Conservation (phyloP, 2,797 vertebrate species). For the Spinus pinus region DNA sequence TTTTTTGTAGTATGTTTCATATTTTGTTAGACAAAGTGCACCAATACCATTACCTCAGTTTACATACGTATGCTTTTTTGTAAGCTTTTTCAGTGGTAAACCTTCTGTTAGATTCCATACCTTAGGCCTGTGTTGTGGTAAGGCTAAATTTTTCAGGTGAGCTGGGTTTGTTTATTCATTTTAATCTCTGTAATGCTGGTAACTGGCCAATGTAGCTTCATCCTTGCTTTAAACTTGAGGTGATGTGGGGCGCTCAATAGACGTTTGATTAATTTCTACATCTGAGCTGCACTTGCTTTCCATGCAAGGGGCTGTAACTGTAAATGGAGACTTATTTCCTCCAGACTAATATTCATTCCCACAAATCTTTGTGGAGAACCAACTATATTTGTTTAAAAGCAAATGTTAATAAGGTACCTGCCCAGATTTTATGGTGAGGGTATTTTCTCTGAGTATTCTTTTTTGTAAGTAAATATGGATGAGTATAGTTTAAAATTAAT, state of each 20-base stretch:
- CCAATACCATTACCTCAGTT: not conserved
- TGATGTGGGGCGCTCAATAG: not conserved
- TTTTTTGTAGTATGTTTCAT: not conserved
- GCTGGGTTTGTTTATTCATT: not conserved
- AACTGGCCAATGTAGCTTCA: not conserved
- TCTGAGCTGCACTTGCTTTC: not conserved
- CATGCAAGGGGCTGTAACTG: not conserved
- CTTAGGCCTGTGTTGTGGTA: not conserved
- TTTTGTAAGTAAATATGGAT: not conserved
- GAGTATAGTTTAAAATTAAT: not conserved
- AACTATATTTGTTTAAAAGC: not conserved
- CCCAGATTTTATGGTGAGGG: not conserved
- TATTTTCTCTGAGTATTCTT: not conserved
- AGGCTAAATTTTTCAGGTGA: not conserved
- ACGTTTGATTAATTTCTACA: not conserved
- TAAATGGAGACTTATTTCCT: not conserved
- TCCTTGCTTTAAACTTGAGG: not conserved
- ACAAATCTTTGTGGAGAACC: not conserved
- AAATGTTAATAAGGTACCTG: not conserved
- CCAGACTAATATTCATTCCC: not conserved
- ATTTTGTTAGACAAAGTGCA: not conserved
- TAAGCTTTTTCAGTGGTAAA: not conserved
- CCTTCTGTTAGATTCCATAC: not conserved
- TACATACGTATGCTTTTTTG: not conserved
- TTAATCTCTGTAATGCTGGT: not conserved